Percentiles rank a stretch among this genome's conserved stretches.
Conservation (phyloP, 2,113 vertebrate species). For the Boleophthalmus pectinirostris region DNA sequence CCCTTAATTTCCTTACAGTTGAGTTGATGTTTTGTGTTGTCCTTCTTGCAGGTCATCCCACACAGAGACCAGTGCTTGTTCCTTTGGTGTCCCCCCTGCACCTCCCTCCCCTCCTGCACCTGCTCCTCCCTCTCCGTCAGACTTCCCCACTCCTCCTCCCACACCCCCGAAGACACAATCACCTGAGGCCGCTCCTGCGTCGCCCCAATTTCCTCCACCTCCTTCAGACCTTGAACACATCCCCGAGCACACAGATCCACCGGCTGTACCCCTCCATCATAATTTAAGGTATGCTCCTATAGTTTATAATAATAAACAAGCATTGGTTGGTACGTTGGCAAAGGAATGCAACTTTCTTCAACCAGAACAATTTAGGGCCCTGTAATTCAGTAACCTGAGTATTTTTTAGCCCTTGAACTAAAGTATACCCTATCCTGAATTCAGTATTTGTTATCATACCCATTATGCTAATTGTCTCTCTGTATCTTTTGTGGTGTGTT, state of each 20-base stretch:
- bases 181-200: slow-evolving; percentile 37
- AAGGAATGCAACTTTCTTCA: neutral
- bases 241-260: slow-evolving; percentile 27
- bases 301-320: neutral
- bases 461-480: neutral
- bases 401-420: too few species aligned
- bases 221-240: slow-evolving; percentile 21
- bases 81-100: slow-evolving; percentile 42
- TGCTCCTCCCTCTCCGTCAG: slow-evolving; percentile 54
- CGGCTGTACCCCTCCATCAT: slow-evolving; percentile 13
- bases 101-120: slow-evolving; percentile 49
- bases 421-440: neutral
- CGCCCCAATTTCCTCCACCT: slow-evolving; percentile 32
- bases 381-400: too few species aligned
- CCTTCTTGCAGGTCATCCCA: slow-evolving; percentile 62
- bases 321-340: neutral
- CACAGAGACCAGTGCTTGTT: slow-evolving; percentile 55
- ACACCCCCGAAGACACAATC: slow-evolving; percentile 57
- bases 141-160: slow-evolving; percentile 64
- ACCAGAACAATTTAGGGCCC: neutral
- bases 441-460: neutral
- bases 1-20: neutral
- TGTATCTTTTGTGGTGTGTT: neutral
- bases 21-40: slow-evolving; percentile 53
- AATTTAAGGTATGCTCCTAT: slow-evolving; percentile 55